Evolutionary conservation across 1,140 invertebrate genomes (phyloP), one percentile per base, ranked within the genome.

Genomic region (Tribolium madens): DNA sequence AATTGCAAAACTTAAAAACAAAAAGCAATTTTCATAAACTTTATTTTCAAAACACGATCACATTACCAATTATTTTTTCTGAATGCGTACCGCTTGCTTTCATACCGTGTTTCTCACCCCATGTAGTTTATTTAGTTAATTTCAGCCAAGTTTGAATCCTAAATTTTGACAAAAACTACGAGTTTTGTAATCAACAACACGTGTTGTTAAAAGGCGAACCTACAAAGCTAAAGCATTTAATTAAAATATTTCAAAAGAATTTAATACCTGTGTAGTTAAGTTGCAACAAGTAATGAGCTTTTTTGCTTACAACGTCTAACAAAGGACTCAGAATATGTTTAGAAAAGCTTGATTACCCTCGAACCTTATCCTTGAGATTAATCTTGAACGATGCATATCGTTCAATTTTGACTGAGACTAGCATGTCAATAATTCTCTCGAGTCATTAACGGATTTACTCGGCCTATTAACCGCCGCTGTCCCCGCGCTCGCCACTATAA

Each of bases 361-460:
- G 21, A 26, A 5, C 6, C 21, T 26, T 26, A 26, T 26, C 21
- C 21, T 3, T 21, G n/a, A n/a, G n/a, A n/a, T n/a, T n/a, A n/a
- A n/a, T n/a, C n/a, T 21, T 14, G 17, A 10, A 2, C 6, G 18
- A 26, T 26, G 53, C 53, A 60, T 33, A 64, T 33, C 57, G 13
- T 26, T 64, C 57, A 64, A 64, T 64, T 33, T 33, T 64, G 21
- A 12, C 12, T 1, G 26, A 33, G 57, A 13, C 26, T 3, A 64
- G 57, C 6, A 33, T 18, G 57, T 64, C 26, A 64, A 64, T 64
- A 64, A 64, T 64, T 31, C 57, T 31, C 57, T 33, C 36, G 57
- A 64, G 57, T 64, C 21, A 64, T 64, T 64, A 64, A 64, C 57
- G 13, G 57, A 26, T 64, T 64, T 64, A 64, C 57, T 64, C 26